Evolutionary conservation across 2,888 invertebrate genomes (phyloP), one percentile per base, ranked within the genome.

Genomic region (Acanthacorydalis orientalis): DNA sequence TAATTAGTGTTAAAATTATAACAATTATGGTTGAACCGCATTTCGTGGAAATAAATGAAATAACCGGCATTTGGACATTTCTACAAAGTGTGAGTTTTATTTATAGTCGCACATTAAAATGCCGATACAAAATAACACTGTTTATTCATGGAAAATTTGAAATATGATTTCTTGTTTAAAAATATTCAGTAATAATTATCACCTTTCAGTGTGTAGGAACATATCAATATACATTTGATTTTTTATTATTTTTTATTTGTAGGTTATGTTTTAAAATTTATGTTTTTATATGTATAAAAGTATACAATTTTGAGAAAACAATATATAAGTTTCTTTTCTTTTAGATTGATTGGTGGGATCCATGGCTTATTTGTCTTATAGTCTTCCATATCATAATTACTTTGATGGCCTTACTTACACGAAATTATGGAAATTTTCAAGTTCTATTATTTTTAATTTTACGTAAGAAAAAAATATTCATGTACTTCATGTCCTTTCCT

Each of bases 311-410:
- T 45, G 42, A 35, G 48, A 49, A 46, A 34, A 40, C 10, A 16
- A 11, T 39, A 10, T 32, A 14, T 43, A 12, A 23, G n/a, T n/a
- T 23, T 23, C 23, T 49, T 48, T 51, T 51, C 50, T 54, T 52
- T 57, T 71, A 86, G 89, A 87, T 90, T 64, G 89, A 90, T 62
- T 90, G 89, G 89, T 73, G 75, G 56, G 90, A 90, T 64, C 88
- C 89, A 7, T 89, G 88, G 87, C 71, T 90, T 11, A 81, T 86
- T 51, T 80, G 77, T 12, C 65, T 90, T 11, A 67, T 88, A 53
- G 68, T 78, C 40, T 79, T 87, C 62, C 90, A 90, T 62, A 64
- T 88, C 39, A 67, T 81, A 43, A 76, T 86, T 31, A 87, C 87
- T 50, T 73, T 83, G 59, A 81, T 82, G 55, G 83, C 87, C 39